Conservation (phyloP, 2,888 invertebrate species). For the Acanthosepion esculentum region DNA sequence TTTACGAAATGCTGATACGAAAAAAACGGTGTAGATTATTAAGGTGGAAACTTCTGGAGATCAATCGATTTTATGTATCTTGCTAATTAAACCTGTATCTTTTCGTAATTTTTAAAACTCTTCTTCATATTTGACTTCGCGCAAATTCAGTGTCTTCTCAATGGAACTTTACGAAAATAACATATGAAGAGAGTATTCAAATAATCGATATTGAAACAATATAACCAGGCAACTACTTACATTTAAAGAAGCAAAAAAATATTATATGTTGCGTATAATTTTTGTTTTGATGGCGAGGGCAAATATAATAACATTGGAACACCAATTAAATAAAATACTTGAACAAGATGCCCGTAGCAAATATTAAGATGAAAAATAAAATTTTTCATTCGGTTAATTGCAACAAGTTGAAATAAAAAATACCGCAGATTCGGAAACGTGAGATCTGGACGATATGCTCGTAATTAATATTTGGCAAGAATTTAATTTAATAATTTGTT, state of each 20-base stretch:
- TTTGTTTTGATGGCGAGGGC: background rate
- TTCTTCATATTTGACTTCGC: too few species aligned
- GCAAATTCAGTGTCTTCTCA: too few species aligned
- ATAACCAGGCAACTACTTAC: background rate
- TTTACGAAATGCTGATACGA: too few species aligned
- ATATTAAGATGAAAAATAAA: background rate
- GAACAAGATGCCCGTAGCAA: background rate
- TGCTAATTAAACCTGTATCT: too few species aligned
- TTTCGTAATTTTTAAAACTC: too few species aligned
- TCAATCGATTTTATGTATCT: too few species aligned
- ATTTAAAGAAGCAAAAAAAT: background rate
- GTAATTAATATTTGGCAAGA: slow-evolving; percentile 22
- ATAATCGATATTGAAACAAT: background rate
- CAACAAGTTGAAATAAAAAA: background rate
- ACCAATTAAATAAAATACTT: slow-evolving; percentile 7
- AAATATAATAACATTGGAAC: background rate
- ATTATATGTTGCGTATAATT: background rate
- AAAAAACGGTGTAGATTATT: too few species aligned
- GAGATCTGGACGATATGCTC: background rate
- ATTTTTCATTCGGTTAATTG: background rate
- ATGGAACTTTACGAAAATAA: background rate
- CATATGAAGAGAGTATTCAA: background rate
- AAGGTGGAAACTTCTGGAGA: too few species aligned
- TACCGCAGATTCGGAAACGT: background rate
- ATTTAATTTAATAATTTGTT: background rate